Base-by-base conservation (phyloP, 2,113 vertebrate species). In the Euleptes europaea region DNA sequence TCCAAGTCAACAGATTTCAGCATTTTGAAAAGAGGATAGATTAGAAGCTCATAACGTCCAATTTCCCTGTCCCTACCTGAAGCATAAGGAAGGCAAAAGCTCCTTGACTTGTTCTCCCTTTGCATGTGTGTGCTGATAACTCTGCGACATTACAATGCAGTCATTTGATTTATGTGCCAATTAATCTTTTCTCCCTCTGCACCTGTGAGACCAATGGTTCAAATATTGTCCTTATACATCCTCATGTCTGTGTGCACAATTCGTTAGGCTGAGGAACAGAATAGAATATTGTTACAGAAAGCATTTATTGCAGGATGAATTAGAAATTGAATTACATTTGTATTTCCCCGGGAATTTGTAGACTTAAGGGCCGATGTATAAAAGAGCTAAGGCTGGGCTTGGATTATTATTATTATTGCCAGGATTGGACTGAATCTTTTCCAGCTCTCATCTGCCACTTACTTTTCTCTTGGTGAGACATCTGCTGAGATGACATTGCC, bases 1-100 rank as follows among this genome's bases (percentile, higher is more conserved):
- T 57, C 54, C 54, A 57, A 17, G 54, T 57, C 54, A 57, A 4
- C 14, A 1, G 54, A 23, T 23, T 57, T 57, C 26, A 63, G 60
- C 60, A 63, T 75, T 65, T 33, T 33, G 35, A 65, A 47, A 54
- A 15, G 38, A 40, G 9, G 5, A 47, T 17, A 3, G 26, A 51
- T 40, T 15, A 71, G 38, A 67, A 69, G n/a, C 35, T 51, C 42
- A 26, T 4, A 12, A 28, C 14, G 1, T 12, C 26, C 38, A 31
- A n/a, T 8, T n/a, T 66, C 65, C 14, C 9, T 13, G 5, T 67
- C 19, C 35, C 31, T 26, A 7, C 6, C 1, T 1, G 26, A 83
- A 85, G 51, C 0, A 0, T 14, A 2, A 23, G 57, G 40, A 47
- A 28, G 1, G 70, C 7, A 9, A 47, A 44, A 44, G 11, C 4